Percentiles rank a stretch among this genome's conserved stretches.
Evolutionary conservation across 2,888 invertebrate genomes (phyloP).

Genomic region (Malacosoma neustria): DNA sequence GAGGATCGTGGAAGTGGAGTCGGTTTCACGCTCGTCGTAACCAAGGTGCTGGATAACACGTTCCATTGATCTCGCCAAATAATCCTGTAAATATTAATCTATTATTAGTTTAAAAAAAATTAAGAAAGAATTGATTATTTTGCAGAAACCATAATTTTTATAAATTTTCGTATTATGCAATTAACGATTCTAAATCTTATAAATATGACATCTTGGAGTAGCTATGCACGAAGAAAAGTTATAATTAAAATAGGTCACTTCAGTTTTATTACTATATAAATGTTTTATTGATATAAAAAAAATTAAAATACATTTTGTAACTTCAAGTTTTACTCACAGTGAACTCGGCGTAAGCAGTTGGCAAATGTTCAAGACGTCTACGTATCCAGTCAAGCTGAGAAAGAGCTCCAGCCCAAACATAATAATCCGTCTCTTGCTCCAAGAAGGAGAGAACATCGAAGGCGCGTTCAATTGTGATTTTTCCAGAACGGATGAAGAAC

Average conservation of each 20-base stretch:
- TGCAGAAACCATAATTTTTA: neutral
- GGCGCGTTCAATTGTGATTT: conserved; percentile 68
- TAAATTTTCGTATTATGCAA: too few relatives aligned
- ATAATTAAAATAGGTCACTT: too few relatives aligned
- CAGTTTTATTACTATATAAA: too few relatives aligned
- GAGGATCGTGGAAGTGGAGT: conserved; percentile 72
- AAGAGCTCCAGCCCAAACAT: conserved; percentile 84
- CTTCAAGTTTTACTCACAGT: conserved; percentile 45
- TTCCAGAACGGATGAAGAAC: conserved; percentile 77
- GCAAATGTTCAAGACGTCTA: conserved; percentile 46
- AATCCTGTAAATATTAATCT: conserved; percentile 36
- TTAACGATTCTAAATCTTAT: too few relatives aligned
- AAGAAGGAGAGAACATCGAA: conserved; percentile 81
- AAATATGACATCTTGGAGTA: too few relatives aligned
- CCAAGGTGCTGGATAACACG: conserved; percentile 65
- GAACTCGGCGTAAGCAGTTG: conserved; percentile 35
- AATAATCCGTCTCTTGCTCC: conserved; percentile 78
- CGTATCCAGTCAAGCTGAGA: conserved; percentile 67
- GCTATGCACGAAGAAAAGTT: too few relatives aligned
- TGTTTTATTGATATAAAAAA: too few relatives aligned
- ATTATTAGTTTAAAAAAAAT: neutral
- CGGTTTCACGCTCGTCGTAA: conserved; percentile 51
- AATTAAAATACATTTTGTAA: too few relatives aligned
- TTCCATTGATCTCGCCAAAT: conserved; percentile 56
- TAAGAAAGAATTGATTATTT: neutral